These are phyloP conservation scores for Lathronympha strigana DNA, from an alignment of 2,888 invertebrate species.

Conservation along the genomic window DNA sequence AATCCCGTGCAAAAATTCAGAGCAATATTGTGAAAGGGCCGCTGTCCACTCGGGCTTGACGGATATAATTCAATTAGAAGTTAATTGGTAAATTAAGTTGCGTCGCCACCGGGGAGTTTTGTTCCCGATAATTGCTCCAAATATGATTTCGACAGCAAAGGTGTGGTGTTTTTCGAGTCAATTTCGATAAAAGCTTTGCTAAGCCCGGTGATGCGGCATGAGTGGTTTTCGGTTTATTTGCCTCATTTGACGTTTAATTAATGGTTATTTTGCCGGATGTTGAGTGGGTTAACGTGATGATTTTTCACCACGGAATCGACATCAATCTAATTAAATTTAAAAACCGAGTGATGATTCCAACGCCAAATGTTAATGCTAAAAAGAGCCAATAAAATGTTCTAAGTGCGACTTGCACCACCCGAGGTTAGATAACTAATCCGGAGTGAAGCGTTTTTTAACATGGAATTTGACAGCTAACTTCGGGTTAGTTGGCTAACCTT, in stretches of 20 bases:
- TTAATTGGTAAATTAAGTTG: constrained; percentile 82
- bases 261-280: constrained; percentile 13
- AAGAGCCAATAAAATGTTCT: no score
- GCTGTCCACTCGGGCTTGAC: constrained; percentile 62
- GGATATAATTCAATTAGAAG: constrained; percentile 80
- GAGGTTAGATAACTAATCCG: no score
- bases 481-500: no score
- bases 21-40: constrained; percentile 37
- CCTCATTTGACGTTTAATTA: constrained; percentile 29
- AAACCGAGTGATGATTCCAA: background rate
- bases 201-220: constrained; percentile 16
- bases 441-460: no score
- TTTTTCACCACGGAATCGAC: constrained; percentile 5
- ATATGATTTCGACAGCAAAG: constrained; percentile 72
- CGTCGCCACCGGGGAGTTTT: constrained; percentile 66
- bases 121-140: constrained; percentile 68
- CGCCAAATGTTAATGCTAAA: no score
- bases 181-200: constrained; percentile 59
- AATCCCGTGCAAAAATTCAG: constrained; percentile 28
- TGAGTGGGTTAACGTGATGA: background rate
- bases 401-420: no score
- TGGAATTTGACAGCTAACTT: no score
- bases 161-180: constrained; percentile 66
- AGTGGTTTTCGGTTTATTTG: constrained; percentile 19
- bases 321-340: background rate